These are phyloP conservation scores for Penaeus monodon DNA, from an alignment of 2,888 invertebrate species.

Conservation along the genomic window DNA sequence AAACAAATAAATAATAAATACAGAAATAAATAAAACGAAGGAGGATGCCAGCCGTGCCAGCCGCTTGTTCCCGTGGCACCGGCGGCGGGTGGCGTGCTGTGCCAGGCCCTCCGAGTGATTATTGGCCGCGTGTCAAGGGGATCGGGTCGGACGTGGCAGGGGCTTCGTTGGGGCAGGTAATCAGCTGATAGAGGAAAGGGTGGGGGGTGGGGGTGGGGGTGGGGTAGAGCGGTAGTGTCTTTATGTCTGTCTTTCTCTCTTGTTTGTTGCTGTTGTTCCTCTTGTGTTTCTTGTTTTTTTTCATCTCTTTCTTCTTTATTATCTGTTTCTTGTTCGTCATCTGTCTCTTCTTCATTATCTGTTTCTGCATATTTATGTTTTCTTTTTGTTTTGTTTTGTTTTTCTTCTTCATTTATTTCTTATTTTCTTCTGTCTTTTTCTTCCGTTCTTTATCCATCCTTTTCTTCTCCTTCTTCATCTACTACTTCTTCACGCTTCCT, in stretches of 20 bases:
- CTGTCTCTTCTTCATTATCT: not conserved
- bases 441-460: not conserved
- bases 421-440: not conserved
- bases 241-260: not conserved
- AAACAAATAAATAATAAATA: no score
- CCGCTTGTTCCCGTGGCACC: no score
- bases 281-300: not conserved
- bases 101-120: not conserved
- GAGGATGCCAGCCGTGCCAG: no score
- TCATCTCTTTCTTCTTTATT: not conserved
- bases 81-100: not conserved
- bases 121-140: no score
- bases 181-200: not conserved
- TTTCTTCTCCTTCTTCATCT: not conserved
- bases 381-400: not conserved
- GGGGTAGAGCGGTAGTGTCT: not conserved
- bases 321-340: not conserved
- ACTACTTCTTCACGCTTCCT: not conserved
- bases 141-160: not conserved
- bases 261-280: not conserved
- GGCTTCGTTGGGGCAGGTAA: not conserved
- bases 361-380: not conserved
- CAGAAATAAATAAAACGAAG: no score
- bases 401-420: not conserved
- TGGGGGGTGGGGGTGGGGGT: not conserved